Evolutionary conservation across 2,888 invertebrate genomes (phyloP).

Genomic region (Nematopogon swammerdamellus): DNA sequence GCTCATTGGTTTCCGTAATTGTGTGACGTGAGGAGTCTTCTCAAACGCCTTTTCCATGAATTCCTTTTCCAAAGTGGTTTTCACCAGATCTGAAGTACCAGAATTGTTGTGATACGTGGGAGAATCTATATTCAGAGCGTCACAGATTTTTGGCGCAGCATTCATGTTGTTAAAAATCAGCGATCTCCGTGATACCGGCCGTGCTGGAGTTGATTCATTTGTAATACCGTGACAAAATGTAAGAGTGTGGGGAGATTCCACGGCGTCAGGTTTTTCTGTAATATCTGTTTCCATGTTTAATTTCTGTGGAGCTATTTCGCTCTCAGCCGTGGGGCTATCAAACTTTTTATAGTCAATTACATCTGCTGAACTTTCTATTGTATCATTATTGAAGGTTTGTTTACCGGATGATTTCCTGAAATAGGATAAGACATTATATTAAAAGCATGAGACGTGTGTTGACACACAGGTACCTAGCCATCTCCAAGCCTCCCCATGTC

Average conservation of each 20-base stretch:
- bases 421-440: neutral
- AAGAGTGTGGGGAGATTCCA: conserved; percentile 35
- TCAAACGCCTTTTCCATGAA: conserved; percentile 39
- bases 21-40: conserved; percentile 18
- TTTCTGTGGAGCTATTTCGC: too few relatives aligned
- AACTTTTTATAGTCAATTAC: too few relatives aligned
- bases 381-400: too few relatives aligned
- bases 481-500: too few relatives aligned
- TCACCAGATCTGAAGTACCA: conserved; percentile 18
- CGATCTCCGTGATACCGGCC: conserved; percentile 27
- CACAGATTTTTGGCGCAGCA: conserved; percentile 12
- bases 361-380: too few relatives aligned
- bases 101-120: neutral
- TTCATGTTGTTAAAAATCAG: conserved; percentile 26
- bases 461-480: too few relatives aligned
- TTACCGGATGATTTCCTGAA: too few relatives aligned
- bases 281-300: too few relatives aligned
- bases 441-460: neutral
- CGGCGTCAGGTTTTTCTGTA: too few relatives aligned
- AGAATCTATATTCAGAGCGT: conserved; percentile 15
- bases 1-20: conserved; percentile 16
- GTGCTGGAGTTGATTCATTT: conserved; percentile 38
- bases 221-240: conserved; percentile 36
- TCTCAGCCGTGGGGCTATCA: too few relatives aligned
- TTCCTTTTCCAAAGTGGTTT: conserved; percentile 39